Evolutionary conservation across 2,113 vertebrate genomes (phyloP), one percentile per base, ranked within the genome.

Genomic region (Choloepus hoffmanni): DNA sequence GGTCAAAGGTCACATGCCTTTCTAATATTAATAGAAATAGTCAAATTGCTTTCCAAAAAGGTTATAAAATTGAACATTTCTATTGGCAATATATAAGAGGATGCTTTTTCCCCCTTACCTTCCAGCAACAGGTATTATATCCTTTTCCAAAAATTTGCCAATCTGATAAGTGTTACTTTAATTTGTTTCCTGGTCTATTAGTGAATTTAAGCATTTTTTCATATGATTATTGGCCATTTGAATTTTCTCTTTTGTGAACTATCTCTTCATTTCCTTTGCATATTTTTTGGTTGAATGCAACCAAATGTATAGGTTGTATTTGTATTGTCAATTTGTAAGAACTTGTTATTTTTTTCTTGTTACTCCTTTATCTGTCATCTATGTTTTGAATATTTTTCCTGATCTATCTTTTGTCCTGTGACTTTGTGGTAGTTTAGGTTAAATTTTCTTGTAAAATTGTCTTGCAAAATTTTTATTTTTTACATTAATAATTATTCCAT

Each of bases 301-400:
- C 48, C 11, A 50, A 50, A 50, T 50, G 15, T 85, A 23, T 95
- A 50, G 65, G 14, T 95, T 79, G 13, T 55, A n/a, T 67, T 60
- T 45, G 60, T 23, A 62, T 21, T 67, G 9, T 13, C 33, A 60
- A 13, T 21, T 82, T 74, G 18, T 45, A 76, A 72, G 62, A 63
- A n/a, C 15, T 36, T 86, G 28, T 65, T 65, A n/a, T 26, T 45
- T 19, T 90, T 81, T 63, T 13, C 82, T 2, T 24, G 15, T 72
- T 94, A 89, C 60, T 13, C 24, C 19, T 92, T 78, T 50, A 55
- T 72, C 60, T 88, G 24, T 90, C 63, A 83, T 45, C 28, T 53
- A 50, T 16, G 9, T 79, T 79, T 81, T 65, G 13, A 73, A 73
- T 92, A 84, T 65, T 85, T 58, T 96, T 85, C 19, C n/a, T 40